Percentiles rank a stretch among this genome's conserved stretches.
Conservation (phyloP, 2,888 invertebrate genomes). For the Ennomos erosarius region DNA sequence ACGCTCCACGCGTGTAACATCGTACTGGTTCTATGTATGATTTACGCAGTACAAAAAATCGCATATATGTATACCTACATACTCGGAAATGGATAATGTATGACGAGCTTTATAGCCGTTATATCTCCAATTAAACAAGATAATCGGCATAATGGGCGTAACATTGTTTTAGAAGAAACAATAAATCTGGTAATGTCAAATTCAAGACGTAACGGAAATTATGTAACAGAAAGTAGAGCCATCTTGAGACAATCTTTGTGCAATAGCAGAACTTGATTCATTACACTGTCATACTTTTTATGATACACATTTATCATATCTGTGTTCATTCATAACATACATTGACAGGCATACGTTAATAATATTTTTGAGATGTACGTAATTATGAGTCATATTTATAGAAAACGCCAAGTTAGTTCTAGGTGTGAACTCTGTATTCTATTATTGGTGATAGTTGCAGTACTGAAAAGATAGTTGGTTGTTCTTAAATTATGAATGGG, state of each 20-base stretch:
- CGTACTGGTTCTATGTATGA: neutral
- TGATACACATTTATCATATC: slow-evolving; percentile 15
- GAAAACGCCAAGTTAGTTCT: too few relatives aligned
- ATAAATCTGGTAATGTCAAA: slow-evolving; percentile 37
- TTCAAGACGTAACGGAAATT: slow-evolving; percentile 30
- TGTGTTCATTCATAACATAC: slow-evolving; percentile 30
- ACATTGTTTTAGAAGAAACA: slow-evolving; percentile 24
- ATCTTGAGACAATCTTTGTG: slow-evolving; percentile 14
- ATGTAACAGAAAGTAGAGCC: slow-evolving; percentile 17
- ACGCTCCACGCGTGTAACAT: neutral
- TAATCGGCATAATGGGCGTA: slow-evolving; percentile 2
- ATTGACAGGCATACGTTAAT: slow-evolving; percentile 3
- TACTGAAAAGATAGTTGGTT: too few relatives aligned
- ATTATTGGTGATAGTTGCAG: too few relatives aligned
- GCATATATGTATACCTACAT: slow-evolving; percentile 1
- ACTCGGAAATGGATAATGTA: neutral
- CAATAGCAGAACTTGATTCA: slow-evolving; percentile 19
- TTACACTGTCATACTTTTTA: slow-evolving; percentile 20
- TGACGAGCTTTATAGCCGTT: slow-evolving; percentile 6
- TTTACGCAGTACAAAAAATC: slow-evolving; percentile 2
- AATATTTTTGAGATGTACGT: neutral
- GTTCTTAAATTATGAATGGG: too few relatives aligned
- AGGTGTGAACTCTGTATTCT: too few relatives aligned
- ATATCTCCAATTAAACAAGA: neutral
- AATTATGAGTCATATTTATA: slow-evolving; percentile 1